Evolutionary conservation across 2,113 vertebrate species (phyloP), one percentile per base, ranked within the genome.

Genomic region (Neolamprologus kungweensis): DNA sequence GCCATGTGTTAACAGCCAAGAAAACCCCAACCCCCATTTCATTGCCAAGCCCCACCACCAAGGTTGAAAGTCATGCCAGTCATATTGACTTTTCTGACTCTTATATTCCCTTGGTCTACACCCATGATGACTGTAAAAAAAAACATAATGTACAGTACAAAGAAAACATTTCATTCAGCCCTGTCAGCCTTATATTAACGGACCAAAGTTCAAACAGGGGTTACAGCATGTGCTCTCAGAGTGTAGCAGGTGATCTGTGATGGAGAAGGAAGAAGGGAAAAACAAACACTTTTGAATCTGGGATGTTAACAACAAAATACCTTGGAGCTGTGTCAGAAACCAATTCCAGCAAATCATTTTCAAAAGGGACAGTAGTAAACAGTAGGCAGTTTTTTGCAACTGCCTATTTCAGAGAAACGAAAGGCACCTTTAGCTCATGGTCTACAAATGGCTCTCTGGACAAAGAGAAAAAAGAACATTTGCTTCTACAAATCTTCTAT

Each of bases 1-100:
- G 91, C 94, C 93, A 95, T 93, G 94, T 96, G 95, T 95, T 96
- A 94, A 95, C 94, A 93, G 95, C 94, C 94, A 95, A 94, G 90
- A 87, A 73, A 45, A 47, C 65, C 87, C 82, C 89, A 55, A 23
- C 79, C 60, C 21, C 65, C 81, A 33, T 58, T 71, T 80, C 91
- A 91, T 28, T 68, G 85, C 93, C 94, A 91, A 94, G 88, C 86
- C 81, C 87, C 92, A 93, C 87, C 89, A 88, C 88, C 85, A 81
- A 92, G 91, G 92, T 93, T 93, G 92, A 95, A 94, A 94, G 95
- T 95, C 92, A 89, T 93, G 93, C 94, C 95, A 96, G 92, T 95
- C 95, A 95, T 93, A 68, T 90, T 90, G 92, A 95, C 93, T 95
- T 89, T 81, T 93, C 88, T 94, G 91, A 95, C 89, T 90, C 88